These are phyloP conservation scores for Mamestra configurata DNA, from an alignment of 1,140 invertebrate genomes.

Conservation along the genomic window DNA sequence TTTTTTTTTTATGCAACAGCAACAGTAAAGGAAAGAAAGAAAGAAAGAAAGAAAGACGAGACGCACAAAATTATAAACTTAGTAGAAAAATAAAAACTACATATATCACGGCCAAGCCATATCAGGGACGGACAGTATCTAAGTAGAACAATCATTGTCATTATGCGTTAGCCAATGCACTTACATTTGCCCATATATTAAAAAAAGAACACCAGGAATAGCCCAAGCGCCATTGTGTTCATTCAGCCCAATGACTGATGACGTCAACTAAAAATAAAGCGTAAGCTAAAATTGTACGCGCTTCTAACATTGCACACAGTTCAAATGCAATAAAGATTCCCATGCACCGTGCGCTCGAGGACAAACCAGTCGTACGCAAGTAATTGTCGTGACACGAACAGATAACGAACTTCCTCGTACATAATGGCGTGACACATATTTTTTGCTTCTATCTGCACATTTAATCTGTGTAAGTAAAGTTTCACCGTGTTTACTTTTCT, in stretches of 20 bases:
- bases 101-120: no score
- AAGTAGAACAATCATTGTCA: no score
- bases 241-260: constrained; percentile 1
- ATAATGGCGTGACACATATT: constrained; percentile 32
- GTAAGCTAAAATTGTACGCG: constrained; percentile 20
- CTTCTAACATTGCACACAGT: constrained; percentile 18
- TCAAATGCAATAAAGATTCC: constrained; percentile 46
- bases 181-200: background rate
- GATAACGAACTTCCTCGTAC: constrained; percentile 40
- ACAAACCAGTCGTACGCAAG: constrained; percentile 14
- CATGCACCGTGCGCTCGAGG: constrained; percentile 8
- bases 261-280: background rate
- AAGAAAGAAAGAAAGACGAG: no score
- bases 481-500: constrained; percentile 22
- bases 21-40: no score
- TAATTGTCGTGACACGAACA: constrained; percentile 33
- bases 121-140: no score
- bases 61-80: no score
- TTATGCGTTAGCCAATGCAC: background rate
- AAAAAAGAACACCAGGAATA: background rate
- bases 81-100: no score
- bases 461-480: constrained; percentile 11
- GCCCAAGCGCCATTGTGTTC: background rate
- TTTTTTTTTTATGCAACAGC: no score
- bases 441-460: constrained; percentile 18